These are phyloP conservation scores for Podarcis cretensis DNA, from an alignment of 2,113 vertebrate genomes.

Conservation along the genomic window DNA sequence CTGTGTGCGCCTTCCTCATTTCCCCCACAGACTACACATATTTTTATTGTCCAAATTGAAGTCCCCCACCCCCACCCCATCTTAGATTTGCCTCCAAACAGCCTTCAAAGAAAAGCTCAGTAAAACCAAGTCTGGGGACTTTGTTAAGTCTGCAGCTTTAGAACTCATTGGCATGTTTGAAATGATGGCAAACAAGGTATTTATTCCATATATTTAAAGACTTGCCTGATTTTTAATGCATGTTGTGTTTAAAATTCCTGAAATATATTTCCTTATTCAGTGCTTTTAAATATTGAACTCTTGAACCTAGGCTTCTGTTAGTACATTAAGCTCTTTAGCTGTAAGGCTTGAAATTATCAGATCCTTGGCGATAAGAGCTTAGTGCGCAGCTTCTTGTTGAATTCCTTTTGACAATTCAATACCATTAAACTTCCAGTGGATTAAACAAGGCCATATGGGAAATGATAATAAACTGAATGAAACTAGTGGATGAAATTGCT, in stretches of 20 bases:
- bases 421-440: conserved; percentile 42
- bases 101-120: neutral
- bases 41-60: neutral
- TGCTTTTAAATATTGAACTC: conserved; percentile 36
- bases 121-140: neutral
- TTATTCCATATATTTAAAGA: neutral
- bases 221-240: neutral
- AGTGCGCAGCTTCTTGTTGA: conserved; percentile 46
- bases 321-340: conserved; percentile 52
- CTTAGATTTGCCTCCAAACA: neutral
- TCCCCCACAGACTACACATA: neutral
- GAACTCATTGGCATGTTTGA: neutral
- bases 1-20: too few relatives aligned
- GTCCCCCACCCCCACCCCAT: too few relatives aligned
- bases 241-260: conserved; percentile 18
- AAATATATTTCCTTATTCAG: conserved; percentile 29
- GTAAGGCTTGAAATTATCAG: conserved; percentile 53
- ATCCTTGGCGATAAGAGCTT: conserved; percentile 48
- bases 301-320: conserved; percentile 61
- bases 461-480: conserved; percentile 52
- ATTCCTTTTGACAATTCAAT: conserved; percentile 47
- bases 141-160: neutral
- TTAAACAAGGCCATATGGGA: conserved; percentile 44
- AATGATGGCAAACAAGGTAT: conserved; percentile 1
- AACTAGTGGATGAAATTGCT: conserved; percentile 35